Percentiles rank a stretch among this genome's conserved stretches.
Evolutionary conservation across 1,140 invertebrate species (phyloP).

Genomic region (Aphelenchoides besseyi): DNA sequence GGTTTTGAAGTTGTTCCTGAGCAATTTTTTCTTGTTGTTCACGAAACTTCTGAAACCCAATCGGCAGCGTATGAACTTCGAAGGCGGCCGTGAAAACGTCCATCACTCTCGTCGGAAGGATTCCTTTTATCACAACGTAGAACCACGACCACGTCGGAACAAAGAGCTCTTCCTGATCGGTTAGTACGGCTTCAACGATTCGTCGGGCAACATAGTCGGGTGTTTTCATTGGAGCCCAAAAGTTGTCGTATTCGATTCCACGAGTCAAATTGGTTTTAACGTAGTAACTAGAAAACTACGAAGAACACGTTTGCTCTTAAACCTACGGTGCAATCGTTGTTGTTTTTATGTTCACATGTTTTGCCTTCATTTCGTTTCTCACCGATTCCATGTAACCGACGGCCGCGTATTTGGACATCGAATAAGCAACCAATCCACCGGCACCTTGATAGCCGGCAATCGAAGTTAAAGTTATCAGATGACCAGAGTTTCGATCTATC

Average conservation of each 20-base stretch:
- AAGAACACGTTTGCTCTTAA: conserved; percentile 2
- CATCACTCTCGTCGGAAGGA: conserved; percentile 1
- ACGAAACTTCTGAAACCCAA: conserved; percentile 20
- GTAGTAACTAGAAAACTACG: conserved; percentile 13
- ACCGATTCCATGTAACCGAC: conserved; percentile 81
- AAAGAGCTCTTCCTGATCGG: conserved; percentile 74
- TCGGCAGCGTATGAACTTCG: conserved; percentile 20
- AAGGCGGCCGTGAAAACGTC: conserved; percentile 17
- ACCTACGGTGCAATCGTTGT: conserved; percentile 21
- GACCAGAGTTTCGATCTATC: conserved; percentile 74
- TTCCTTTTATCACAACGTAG: conserved; percentile 21
- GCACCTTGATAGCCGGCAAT: conserved; percentile 70
- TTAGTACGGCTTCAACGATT: conserved; percentile 75
- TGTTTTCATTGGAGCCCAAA: conserved; percentile 30
- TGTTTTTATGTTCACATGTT: conserved; percentile 21
- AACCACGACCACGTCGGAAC: conserved; percentile 67
- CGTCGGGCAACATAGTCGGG: conserved; percentile 79
- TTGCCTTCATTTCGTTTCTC: conserved; percentile 20
- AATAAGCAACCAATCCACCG: conserved; percentile 83
- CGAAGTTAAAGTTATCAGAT: conserved; percentile 87
- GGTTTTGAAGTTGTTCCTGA: conserved; percentile 1
- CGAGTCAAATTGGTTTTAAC: conserved; percentile 25
- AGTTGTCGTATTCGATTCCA: conserved; percentile 30
- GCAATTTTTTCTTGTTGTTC: conserved; percentile 6
- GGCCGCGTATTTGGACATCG: conserved; percentile 86